Base-by-base conservation (phyloP, 1,140 invertebrate species). In the Trichoplusia ni region DNA sequence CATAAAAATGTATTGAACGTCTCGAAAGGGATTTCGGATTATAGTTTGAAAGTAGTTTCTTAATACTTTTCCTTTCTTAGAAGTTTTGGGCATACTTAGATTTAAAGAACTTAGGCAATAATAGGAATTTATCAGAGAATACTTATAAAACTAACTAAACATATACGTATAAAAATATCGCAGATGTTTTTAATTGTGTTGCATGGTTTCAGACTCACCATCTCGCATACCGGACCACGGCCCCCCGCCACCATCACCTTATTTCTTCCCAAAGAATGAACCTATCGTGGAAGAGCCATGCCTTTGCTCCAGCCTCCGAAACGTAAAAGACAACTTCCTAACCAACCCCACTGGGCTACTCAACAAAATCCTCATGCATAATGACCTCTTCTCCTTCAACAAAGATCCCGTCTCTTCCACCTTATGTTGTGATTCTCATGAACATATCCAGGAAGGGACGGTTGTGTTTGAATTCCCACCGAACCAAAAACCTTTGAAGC, bases 401-500 rank as follows among this genome's bases (percentile, higher is more conserved):
- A 82, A 77, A 49, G 77, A 86, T 18, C 67, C 77, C 4, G 40
- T 67, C 6, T 69, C 68, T 18, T 86, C 84, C 0, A 44, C 73
- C 1, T 35, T 74, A 4, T 90, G 87, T 38, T 88, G 87, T 35
- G 74, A 81, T 11, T 84, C 87, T 16, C 77, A 80, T 25, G 85
- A 86, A 47, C 71, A 80, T 37, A 58, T 79, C 0, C 73, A 76
- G 4, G 85, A 87, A 54, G 81, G 85, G 5, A 66, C 70, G 14
- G 63, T 87, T 8, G 58, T 80, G 29, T 75, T 87, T 0, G 82
- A 88, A 58, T 76, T 84, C 9, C 65, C 69, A 1, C 72, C 81
- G 2, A 84, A 80, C 37, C 25, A 25, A 42, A 40, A 62, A 23
- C 19, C 11, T 37, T n/a, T 19, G 49, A 75, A 69, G 66, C 27